A percentile compares a stretch with the other conserved stretches of the same genome.
Conservation (phyloP, 2,113 vertebrate genomes). For the Platysternon megacephalum region DNA sequence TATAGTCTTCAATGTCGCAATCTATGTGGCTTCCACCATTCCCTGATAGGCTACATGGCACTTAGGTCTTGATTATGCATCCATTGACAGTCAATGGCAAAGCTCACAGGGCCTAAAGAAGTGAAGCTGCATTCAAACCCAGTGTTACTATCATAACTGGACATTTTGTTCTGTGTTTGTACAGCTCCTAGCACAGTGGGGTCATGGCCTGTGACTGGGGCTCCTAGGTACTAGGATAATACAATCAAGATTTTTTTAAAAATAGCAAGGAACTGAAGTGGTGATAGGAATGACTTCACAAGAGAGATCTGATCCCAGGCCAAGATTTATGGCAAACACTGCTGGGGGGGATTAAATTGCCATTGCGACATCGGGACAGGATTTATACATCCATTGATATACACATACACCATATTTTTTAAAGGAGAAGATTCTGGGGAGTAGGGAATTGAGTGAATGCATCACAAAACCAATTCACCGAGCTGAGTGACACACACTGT, state of each 20-base stretch:
- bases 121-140: neutral
- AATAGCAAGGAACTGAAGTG: neutral
- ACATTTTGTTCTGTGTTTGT: neutral
- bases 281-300: neutral
- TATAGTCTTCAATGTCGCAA: neutral
- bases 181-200: neutral
- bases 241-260: neutral
- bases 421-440: neutral
- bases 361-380: neutral
- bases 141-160: neutral
- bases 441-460: neutral
- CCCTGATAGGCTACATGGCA: neutral
- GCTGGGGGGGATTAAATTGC: neutral
- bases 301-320: neutral
- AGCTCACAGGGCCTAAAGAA: neutral
- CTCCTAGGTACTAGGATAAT: neutral
- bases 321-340: neutral
- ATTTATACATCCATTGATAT: neutral
- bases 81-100: no score
- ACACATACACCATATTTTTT: neutral
- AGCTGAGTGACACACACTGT: neutral
- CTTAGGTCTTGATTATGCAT: no score
- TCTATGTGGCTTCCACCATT: neutral
- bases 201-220: neutral
- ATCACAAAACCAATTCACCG: neutral